These are phyloP conservation scores for Riptortus pedestris DNA, from an alignment of 1,140 invertebrate genomes.

Conservation along the genomic window DNA sequence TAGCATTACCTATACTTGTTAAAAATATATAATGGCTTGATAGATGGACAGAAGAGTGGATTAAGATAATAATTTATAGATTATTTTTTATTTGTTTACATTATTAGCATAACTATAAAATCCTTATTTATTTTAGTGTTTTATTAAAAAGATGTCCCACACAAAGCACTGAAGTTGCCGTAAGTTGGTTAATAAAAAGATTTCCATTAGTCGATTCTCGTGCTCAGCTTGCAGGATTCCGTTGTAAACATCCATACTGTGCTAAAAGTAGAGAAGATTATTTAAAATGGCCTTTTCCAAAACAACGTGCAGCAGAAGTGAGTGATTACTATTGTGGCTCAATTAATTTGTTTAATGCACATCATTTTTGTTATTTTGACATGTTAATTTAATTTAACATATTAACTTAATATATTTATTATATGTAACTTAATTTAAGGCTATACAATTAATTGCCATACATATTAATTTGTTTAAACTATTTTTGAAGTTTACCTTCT, in stretches of 20 bases:
- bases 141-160: too few species aligned
- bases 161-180: constrained; percentile 21
- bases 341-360: neutral
- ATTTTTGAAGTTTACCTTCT: neutral
- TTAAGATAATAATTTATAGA: too few species aligned
- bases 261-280: constrained; percentile 7
- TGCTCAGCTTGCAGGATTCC: neutral
- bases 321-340: neutral
- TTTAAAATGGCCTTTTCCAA: constrained; percentile 13
- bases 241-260: constrained; percentile 22
- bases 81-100: too few species aligned
- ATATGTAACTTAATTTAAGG: neutral
- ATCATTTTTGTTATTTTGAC: neutral
- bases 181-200: constrained; percentile 23
- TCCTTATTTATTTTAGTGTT: too few species aligned
- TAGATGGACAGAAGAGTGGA: too few species aligned
- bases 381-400: neutral
- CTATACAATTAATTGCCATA: neutral
- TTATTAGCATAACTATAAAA: too few species aligned
- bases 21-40: too few species aligned
- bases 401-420: neutral
- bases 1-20: too few species aligned
- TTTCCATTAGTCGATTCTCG: constrained; percentile 18
- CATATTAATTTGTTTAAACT: neutral
- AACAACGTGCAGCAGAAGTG: constrained; percentile 25